Evolutionary conservation across 2,888 invertebrate genomes (phyloP), one percentile per base, ranked within the genome.

Genomic region (Apantesis nais): DNA sequence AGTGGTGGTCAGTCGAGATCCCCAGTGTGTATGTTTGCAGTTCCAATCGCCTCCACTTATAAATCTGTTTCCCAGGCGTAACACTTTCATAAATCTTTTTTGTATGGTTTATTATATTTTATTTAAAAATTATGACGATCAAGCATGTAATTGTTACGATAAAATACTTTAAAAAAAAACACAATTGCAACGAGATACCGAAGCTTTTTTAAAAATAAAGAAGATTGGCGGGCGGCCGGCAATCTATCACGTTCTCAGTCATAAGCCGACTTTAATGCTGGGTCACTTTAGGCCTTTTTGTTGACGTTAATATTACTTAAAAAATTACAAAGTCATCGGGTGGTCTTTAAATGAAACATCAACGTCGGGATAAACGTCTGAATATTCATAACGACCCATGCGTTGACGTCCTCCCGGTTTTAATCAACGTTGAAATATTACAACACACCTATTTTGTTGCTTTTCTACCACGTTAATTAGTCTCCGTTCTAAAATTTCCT

Each of bases 261-360:
- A 93, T 93, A 93, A 93, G 92, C 93, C 89, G 93, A 93, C 93
- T 93, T 93, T 94, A 93, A 93, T 93, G 93, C 93, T 93, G 90
- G 93, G 93, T 93, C 93, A 93, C 93, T 93, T 91, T 90, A 92
- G 89, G 85, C 91, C 93, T 92, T 92, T 93, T 93, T 93, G 93
- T 92, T 92, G 92, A 90, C 93, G 91, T 90, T 92, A 90, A 92
- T 92, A 92, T 92, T 92, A 92, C 92, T 90, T 92, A 90, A 87
- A 87, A 90, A 89, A 89, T 85, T 85, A 89, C 88, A 84, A 83
- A 90, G 90, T 93, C 92, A 93, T 90, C 86, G 86, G 85, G 77
- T 81, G 85, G 86, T 87, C 86, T 89, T 89, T 88, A 88, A 91
- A 91, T 89, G 86, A 91, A 91, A 90, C 88, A 86, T 92, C 89